A percentile compares a stretch with the other conserved stretches of the same genome.
These are phyloP conservation scores for Lota lota DNA, from an alignment of 2,113 vertebrate species.

Conservation along the genomic window DNA sequence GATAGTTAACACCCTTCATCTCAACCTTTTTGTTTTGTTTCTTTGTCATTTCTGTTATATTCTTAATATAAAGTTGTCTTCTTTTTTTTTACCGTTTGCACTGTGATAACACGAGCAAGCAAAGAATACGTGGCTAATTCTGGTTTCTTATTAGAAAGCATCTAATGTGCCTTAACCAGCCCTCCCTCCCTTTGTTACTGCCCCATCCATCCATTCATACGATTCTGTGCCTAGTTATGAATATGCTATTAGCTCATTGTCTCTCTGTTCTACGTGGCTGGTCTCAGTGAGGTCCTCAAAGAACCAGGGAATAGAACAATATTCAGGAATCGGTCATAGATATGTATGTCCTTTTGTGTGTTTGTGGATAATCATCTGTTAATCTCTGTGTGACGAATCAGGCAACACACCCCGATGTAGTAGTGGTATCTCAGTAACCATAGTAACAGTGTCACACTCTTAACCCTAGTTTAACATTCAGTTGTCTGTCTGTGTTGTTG, in stretches of 20 bases:
- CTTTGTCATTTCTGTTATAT: constrained; percentile 24
- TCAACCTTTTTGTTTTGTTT: constrained; percentile 8
- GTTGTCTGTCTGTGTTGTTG: no score
- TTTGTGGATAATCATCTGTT: neutral
- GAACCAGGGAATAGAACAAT: no score
- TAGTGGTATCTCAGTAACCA: no score
- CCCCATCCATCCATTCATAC: no score
- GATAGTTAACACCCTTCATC: constrained; percentile 21
- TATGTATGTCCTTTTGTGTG: neutral
- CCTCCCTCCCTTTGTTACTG: no score
- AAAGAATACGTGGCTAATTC: neutral
- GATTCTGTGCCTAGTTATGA: no score
- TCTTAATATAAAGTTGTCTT: constrained; percentile 8
- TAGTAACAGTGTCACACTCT: no score
- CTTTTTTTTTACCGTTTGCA: constrained; percentile 38
- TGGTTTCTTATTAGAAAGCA: constrained; percentile 13
- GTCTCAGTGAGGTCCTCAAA: no score
- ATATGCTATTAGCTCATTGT: constrained; percentile 6
- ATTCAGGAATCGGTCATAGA: no score
- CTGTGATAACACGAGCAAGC: constrained; percentile 41
- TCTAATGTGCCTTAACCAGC: constrained; percentile 63
- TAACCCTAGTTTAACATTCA: no score
- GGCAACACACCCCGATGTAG: no score
- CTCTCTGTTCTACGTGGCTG: constrained; percentile 18
- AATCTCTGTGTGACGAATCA: neutral